Evolutionary conservation across 2,888 invertebrate genomes (phyloP).

Genomic region (Drosophila helvetica): DNA sequence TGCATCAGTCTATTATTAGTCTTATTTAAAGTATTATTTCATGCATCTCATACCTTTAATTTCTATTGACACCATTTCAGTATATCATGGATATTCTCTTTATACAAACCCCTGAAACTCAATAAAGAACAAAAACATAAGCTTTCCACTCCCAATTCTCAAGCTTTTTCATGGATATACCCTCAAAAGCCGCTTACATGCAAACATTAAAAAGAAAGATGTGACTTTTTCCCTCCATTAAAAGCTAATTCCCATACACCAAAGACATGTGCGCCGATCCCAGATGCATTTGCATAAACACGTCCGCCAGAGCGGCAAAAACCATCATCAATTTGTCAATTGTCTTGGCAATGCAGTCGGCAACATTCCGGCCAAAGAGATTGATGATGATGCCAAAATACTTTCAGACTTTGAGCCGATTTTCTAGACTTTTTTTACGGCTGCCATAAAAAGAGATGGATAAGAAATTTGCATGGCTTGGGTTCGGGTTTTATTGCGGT

Average conservation of each 20-base stretch:
- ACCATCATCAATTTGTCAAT: constrained; percentile 47
- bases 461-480: constrained; percentile 42
- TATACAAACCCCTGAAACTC: too few species aligned
- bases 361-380: constrained; percentile 29
- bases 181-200: too few species aligned
- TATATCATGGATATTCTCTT: too few species aligned
- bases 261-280: background rate
- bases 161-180: too few species aligned
- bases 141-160: too few species aligned
- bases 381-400: constrained; percentile 42
- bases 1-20: too few species aligned
- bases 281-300: constrained; percentile 38
- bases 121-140: too few species aligned
- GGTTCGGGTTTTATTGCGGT: constrained; percentile 36
- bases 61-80: background rate
- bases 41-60: constrained; percentile 15
- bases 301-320: constrained; percentile 3
- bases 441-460: constrained; percentile 41
- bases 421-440: constrained; percentile 22
- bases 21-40: too few species aligned
- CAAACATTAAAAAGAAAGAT: background rate
- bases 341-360: constrained; percentile 32
- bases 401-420: constrained; percentile 38
- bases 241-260: background rate
- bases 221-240: background rate